A percentile compares a stretch with the other conserved stretches of the same genome.
phyloP scores from a whole-genome alignment of 35 echinoderm and acorn worm species.

The Eucidaris tribuloides region DNA sequence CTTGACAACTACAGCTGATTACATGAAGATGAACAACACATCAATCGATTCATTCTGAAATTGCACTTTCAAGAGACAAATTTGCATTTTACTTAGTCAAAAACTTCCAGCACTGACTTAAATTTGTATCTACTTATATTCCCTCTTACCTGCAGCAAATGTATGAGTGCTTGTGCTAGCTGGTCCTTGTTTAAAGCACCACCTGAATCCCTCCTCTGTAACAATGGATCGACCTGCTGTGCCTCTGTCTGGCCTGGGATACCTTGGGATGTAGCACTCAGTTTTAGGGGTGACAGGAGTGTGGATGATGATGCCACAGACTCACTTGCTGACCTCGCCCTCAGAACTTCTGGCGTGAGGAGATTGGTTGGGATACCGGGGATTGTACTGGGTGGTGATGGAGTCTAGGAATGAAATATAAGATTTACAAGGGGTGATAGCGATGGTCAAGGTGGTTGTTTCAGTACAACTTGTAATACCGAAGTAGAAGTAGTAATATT shows the following conservation, averaged over 20 bases:
- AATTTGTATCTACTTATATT: no score
- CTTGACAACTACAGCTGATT: not conserved
- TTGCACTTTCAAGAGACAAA: not conserved
- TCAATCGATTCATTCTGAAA: not conserved
- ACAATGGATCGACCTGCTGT: constrained; percentile 14
- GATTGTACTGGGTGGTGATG: constrained; percentile 56
- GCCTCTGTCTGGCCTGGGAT: not conserved
- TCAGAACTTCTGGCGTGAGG: constrained; percentile 67
- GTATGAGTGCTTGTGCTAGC: constrained; percentile 64
- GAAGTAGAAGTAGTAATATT: no score
- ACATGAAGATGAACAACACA: not conserved
- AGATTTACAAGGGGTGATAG: no score
- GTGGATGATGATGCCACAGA: not conserved
- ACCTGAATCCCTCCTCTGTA: constrained; percentile 1
- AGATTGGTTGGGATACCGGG: constrained; percentile 41
- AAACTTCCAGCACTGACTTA: no score
- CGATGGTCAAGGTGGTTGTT: no score
- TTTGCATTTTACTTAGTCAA: not conserved
- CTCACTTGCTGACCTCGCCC: constrained; percentile 41
- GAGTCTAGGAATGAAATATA: no score
- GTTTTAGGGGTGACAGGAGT: constrained; percentile 3
- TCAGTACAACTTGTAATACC: no score
- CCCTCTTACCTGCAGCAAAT: constrained; percentile 66
- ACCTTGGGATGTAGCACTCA: constrained; percentile 6
- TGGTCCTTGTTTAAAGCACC: constrained; percentile 71